Evolutionary conservation across 2,113 vertebrate genomes (phyloP).

Genomic region (Caranx ignobilis): DNA sequence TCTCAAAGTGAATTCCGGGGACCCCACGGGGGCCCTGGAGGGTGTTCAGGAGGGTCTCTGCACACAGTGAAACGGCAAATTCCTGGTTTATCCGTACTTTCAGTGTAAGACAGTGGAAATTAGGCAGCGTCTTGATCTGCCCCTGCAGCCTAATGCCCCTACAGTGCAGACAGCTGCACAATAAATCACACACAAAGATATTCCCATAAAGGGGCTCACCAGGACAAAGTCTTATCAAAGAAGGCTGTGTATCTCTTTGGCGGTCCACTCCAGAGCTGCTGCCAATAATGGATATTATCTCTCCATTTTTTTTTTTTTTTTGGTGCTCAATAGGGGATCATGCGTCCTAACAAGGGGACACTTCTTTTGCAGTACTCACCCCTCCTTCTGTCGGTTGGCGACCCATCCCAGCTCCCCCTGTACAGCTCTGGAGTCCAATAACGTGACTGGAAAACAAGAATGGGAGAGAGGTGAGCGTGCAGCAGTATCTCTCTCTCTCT

Average conservation of each 20-base stretch:
- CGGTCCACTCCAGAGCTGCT: conserved; percentile 30
- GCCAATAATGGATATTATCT: conserved; percentile 69
- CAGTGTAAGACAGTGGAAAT: conserved; percentile 12
- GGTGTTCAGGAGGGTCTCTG: conserved; percentile 27
- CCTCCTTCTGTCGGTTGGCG: conserved; percentile 97
- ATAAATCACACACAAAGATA: conserved; percentile 60
- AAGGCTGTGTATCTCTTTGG: conserved; percentile 51
- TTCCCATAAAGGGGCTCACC: conserved; percentile 41
- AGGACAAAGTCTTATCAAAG: conserved; percentile 56
- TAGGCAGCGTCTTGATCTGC: conserved; percentile 11
- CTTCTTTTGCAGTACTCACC: conserved; percentile 87
- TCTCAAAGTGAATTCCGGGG: conserved; percentile 53
- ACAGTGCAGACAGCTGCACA: conserved; percentile 28
- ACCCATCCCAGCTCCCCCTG: conserved; percentile 98
- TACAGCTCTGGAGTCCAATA: conserved; percentile 97
- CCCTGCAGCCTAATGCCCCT: background rate
- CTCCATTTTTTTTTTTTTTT: conserved; percentile 50
- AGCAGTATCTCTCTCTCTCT: background rate
- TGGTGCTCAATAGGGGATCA: conserved; percentile 51
- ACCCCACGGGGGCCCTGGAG: conserved; percentile 35
- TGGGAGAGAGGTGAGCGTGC: conserved; percentile 71
- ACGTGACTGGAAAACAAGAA: conserved; percentile 90
- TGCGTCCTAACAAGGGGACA: conserved; percentile 67
- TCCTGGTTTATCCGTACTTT: conserved; percentile 31
- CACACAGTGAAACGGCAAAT: conserved; percentile 15